A percentile compares a stretch with the other conserved stretches of the same genome.
Conservation (phyloP, 2,888 invertebrate species). For the Agrotis segetum region DNA sequence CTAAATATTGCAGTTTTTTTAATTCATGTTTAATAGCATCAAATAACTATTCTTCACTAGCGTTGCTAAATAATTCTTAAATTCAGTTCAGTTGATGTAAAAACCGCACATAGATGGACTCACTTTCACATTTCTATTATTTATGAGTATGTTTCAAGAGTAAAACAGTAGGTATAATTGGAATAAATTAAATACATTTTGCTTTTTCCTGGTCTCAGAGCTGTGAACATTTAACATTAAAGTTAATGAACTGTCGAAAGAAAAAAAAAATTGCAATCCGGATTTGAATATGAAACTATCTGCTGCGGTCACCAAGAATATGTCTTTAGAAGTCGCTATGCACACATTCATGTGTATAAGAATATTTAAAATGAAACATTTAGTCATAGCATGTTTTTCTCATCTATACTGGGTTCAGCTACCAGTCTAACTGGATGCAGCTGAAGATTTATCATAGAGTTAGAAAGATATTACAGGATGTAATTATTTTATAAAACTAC, state of each 20-base stretch:
- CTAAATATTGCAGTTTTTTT: background rate
- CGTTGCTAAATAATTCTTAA: background rate
- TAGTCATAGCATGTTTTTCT: too few species aligned
- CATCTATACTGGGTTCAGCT: too few species aligned
- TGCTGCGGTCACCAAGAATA: too few species aligned
- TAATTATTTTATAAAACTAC: background rate
- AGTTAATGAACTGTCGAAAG: too few species aligned
- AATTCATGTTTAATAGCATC: background rate
- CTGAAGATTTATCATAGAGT: background rate
- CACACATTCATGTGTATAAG: too few species aligned
- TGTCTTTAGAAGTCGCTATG: too few species aligned
- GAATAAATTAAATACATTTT: constrained; percentile 1
- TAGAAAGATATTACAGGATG: background rate
- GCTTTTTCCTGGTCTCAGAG: too few species aligned
- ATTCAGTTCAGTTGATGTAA: background rate
- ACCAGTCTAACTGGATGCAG: too few species aligned
- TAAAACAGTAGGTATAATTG: constrained; percentile 14
- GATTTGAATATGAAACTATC: too few species aligned
- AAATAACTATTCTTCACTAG: background rate
- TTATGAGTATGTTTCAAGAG: constrained; percentile 3
- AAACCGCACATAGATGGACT: background rate
- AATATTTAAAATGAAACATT: too few species aligned
- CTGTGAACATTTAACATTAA: too few species aligned
- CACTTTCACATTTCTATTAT: constrained; percentile 32
- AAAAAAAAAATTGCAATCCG: too few species aligned